Base-by-base conservation (phyloP, 2,113 vertebrate genomes). In the Lathamus discolor region DNA sequence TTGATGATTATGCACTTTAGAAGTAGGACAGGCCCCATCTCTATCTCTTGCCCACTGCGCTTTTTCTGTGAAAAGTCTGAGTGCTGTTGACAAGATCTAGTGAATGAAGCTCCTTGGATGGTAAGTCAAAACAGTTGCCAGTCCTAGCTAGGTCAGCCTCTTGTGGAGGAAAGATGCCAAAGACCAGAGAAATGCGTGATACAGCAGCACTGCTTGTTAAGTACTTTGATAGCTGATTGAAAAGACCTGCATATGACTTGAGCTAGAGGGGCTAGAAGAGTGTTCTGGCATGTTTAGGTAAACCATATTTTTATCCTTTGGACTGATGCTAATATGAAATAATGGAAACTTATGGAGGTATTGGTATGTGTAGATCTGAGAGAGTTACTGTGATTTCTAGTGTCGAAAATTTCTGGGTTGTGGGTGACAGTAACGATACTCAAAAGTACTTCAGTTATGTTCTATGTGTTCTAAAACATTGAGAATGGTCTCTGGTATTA, bases 311-410 rank as follows among this genome's bases (percentile, higher is more conserved):
- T 29, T 52, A 7, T 31, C 5, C 9, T 35, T 31, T 7, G 11
- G 16, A 16, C 27, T 76, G 15, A 44, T 5, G 3, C 2, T 11
- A 20, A 18, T 10, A 13, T 0, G 11, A n/a, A 46, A 22, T n/a
- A 4, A 4, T 0, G 2, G 13, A 35, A 51, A 5, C 23, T 7
- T 41, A 13, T 24, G 23, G 17, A 72, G 27, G 11, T 19, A 8
- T 13, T 61, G 23, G 4, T 3, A 1, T 13, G 7, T 64, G 3
- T 51, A 11, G 19, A 7, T 70, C 4, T 1, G 41, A 3, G 37
- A 48, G 61, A 43, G 43, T 28, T 4, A 41, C 29, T 66, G 9
- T 25, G n/a, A 46, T 54, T 43, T 2, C 20, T 9, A 13, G 12
- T 7, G 27, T 73, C 1, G 35, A 4, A 59, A 31, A 14, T 11